These are phyloP conservation scores for Marisa cornuarietis DNA, from an alignment of 1,140 invertebrate species.

Conservation along the genomic window DNA sequence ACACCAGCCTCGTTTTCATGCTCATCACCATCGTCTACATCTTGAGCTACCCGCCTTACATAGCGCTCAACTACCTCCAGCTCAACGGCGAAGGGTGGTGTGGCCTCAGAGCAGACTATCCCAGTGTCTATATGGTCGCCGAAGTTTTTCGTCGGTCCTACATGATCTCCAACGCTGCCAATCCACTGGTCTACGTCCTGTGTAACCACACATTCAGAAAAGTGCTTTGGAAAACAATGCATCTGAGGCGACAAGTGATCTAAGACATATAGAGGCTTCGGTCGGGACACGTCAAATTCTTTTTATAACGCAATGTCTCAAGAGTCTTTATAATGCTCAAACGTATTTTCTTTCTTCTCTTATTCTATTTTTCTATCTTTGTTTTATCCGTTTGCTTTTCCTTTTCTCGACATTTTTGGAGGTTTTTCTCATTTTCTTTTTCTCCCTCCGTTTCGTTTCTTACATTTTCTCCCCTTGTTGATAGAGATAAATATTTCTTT, in stretches of 20 bases:
- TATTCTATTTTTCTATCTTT: too few species aligned
- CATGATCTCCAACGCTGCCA: constrained; percentile 40
- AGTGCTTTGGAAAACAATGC: constrained; percentile 3
- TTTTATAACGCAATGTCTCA: too few species aligned
- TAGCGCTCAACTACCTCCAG: background rate
- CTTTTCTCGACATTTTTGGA: too few species aligned
- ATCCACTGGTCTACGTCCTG: constrained; percentile 43
- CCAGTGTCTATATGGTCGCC: constrained; percentile 6
- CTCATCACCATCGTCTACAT: constrained; percentile 24
- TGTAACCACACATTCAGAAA: constrained; percentile 37
- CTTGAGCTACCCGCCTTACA: constrained; percentile 27
- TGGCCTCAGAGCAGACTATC: background rate
- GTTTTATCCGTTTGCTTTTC: too few species aligned
- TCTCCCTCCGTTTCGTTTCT: too few species aligned
- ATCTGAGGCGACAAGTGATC: constrained; percentile 1
- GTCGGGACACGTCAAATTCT: too few species aligned
- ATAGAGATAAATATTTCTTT: too few species aligned
- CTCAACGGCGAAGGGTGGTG: too few species aligned
- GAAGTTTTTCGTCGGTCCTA: constrained; percentile 38
- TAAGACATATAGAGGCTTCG: background rate
- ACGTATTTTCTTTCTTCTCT: background rate
- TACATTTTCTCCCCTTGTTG: too few species aligned
- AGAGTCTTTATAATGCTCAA: background rate
- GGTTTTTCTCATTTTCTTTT: too few species aligned
- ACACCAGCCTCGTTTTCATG: constrained; percentile 18